Base-by-base conservation (phyloP, 2,797 vertebrate genomes). In the Peromyscus attwateri region DNA sequence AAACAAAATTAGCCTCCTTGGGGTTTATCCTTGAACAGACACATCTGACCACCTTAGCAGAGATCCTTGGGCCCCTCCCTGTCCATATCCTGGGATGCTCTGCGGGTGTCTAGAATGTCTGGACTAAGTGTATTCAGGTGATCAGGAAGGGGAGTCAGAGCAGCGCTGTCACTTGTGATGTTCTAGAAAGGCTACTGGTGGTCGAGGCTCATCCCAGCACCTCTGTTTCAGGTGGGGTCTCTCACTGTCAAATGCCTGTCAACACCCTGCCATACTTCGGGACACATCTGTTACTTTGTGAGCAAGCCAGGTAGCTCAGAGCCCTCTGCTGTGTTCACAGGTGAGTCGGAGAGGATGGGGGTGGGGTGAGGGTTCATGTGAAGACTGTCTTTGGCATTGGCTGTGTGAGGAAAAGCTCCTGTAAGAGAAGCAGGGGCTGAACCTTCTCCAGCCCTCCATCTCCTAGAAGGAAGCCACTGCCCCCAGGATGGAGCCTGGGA, bases 271-370 rank as follows among this genome's bases (percentile, higher is more conserved):
- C 99, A 99, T 99, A 99, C 99, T 1, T 99, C 99, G 0, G 99
- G 99, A 92, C 99, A 99, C 98, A 99, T 99, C 98, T 99, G 99
- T 98, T 99, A 99, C 98, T 99, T 99, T 83, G 99, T 99, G 98
- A 99, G 99, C 49, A 99, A 99, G 98, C 99, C 99, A 31, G 98
- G 98, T 92, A 99, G 99, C 98, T 98, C 99, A 0, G 99, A 99
- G 97, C 99, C 99, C 0, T 99, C 99, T 29, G 99, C 99, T 3
- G 99, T 99, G 96, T 99, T 99, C 98, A 99, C 99, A 98, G 99
- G 99, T 99, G 98, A 98, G 99, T 98, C 1, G 3, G 16, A 8
- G 43, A n/a, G 55, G 3, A 3, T n/a, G 29, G 70, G 19, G 2
- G 0, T 3, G 0, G 17, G 27, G 29, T 10, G 68, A 12, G 1